Evolutionary conservation across 2,888 invertebrate genomes (phyloP).

Genomic region (Archips xylosteana): DNA sequence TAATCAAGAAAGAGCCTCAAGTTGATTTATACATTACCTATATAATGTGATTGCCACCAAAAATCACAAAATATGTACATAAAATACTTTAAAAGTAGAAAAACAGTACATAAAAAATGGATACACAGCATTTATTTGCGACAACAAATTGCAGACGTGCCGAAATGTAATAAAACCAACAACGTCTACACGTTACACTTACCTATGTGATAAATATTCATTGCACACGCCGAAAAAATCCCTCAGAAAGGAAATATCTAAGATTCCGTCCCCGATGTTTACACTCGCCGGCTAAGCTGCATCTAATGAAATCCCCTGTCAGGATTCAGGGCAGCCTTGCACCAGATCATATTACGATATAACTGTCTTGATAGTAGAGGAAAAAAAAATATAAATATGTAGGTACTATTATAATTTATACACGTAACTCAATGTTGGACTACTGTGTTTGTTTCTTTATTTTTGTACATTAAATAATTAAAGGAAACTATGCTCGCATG

Average conservation of each 20-base stretch:
- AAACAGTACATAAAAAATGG: background rate
- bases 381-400: background rate
- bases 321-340: slow-evolving; percentile 79
- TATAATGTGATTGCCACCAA: too few species aligned
- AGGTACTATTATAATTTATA: background rate
- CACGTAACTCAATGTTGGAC: too few species aligned
- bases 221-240: slow-evolving; percentile 70
- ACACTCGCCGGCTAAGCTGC: slow-evolving; percentile 81
- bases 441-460: too few species aligned
- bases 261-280: slow-evolving; percentile 81
- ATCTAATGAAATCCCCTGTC: slow-evolving; percentile 85
- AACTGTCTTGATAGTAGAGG: slow-evolving; percentile 57
- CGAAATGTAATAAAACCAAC: slow-evolving; percentile 32
- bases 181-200: slow-evolving; percentile 23
- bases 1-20: too few species aligned
- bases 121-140: background rate
- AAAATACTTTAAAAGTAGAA: background rate
- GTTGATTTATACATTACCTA: too few species aligned
- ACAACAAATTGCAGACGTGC: slow-evolving; percentile 4
- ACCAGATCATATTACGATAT: slow-evolving; percentile 61
- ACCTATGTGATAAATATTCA: slow-evolving; percentile 68
- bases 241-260: slow-evolving; percentile 75
- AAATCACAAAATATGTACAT: too few species aligned
- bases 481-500: too few species aligned
- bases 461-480: too few species aligned